A percentile compares a stretch with the other conserved stretches of the same genome.
Conservation (phyloP, 1,140 invertebrate species). For the Drosophila sulfurigaster region DNA sequence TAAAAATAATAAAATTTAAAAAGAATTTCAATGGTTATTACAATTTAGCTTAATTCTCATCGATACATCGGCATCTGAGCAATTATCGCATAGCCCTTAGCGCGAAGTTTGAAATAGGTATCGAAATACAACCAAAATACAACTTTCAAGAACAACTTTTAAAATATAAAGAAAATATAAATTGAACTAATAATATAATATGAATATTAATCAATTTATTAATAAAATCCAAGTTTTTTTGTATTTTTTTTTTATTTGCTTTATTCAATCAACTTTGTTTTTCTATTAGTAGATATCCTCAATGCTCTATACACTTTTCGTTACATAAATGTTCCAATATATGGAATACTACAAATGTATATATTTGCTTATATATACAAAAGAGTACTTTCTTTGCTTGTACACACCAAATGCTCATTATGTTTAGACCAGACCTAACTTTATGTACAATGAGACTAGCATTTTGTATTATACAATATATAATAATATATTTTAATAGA, state of each 20-base stretch:
- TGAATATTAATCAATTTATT: neutral
- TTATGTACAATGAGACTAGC: constrained; percentile 68
- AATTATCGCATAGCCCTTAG: too few species aligned
- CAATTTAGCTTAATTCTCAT: too few species aligned
- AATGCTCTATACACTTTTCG: constrained; percentile 27
- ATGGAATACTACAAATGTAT: constrained; percentile 20
- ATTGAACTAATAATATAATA: neutral
- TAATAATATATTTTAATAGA: constrained; percentile 51
- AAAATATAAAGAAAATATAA: neutral
- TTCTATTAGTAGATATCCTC: constrained; percentile 30
- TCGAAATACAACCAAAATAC: too few species aligned
- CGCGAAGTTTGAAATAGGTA: too few species aligned
- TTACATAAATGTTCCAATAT: constrained; percentile 39
- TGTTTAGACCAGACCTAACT: constrained; percentile 45
- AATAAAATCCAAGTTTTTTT: too few species aligned
- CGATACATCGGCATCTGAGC: too few species aligned
- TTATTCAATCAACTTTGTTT: constrained; percentile 68
- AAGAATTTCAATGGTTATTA: too few species aligned
- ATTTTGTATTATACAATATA: constrained; percentile 33
- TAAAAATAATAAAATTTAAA: too few species aligned
- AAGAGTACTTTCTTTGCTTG: constrained; percentile 54
- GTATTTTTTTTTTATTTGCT: constrained; percentile 13
- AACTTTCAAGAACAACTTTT: neutral
- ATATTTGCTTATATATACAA: constrained; percentile 34
- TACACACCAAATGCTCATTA: constrained; percentile 78